Conservation (phyloP, 2,113 vertebrate genomes). For the Nannospalax galili region DNA sequence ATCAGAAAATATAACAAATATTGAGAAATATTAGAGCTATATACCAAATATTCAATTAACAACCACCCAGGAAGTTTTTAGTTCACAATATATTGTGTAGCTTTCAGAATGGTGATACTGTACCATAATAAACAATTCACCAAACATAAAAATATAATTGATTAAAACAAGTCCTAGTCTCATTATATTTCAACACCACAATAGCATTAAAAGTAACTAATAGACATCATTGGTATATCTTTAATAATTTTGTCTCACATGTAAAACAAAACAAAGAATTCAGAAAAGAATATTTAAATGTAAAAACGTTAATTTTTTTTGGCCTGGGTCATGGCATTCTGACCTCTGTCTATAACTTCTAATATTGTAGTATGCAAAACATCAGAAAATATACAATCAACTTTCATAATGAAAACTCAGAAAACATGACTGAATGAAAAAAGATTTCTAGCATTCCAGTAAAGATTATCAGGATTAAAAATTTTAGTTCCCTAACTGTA, state of each 20-base stretch:
- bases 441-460: neutral
- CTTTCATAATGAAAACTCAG: no score
- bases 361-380: no score
- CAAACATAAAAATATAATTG: constrained; percentile 8
- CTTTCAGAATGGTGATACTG: neutral
- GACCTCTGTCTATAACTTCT: no score
- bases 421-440: neutral
- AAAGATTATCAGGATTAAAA: neutral
- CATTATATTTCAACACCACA: neutral
- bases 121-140: neutral
- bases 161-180: constrained; percentile 28
- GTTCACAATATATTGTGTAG: neutral
- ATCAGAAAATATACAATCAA: no score
- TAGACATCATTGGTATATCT: no score
- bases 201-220: neutral
- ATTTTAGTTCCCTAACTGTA: constrained; percentile 4
- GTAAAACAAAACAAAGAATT: no score
- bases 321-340: no score
- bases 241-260: no score
- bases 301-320: no score
- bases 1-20: neutral
- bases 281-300: no score
- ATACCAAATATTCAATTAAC: constrained; percentile 7
- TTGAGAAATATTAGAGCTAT: neutral
- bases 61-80: neutral